Evolutionary conservation across 2,797 vertebrate species (phyloP), one percentile per base, ranked within the genome.

Genomic region (Arrhamphus sclerolepis): DNA sequence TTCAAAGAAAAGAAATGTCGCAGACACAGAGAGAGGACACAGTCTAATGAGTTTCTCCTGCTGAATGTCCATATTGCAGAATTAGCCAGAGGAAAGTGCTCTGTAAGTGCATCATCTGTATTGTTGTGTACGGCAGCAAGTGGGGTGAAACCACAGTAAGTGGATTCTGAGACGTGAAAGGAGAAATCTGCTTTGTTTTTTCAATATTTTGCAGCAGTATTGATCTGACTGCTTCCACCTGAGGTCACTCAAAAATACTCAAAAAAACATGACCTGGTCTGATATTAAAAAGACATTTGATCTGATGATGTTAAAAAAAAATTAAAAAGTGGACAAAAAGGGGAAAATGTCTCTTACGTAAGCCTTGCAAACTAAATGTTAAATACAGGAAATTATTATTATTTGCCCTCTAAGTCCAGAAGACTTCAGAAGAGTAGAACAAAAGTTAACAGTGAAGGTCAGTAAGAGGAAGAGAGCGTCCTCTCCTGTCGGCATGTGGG

Each of bases 21-120:
- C n/a, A n/a, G 40, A 47, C 16, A 51, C 13, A 59, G 19, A 42
- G 24, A 55, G 18, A n/a, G 53, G 62, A 57, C 51, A 54, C 49
- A 18, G 74, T 24, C 40, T 84, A 82, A 86, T 86, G 82, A 81
- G 66, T 72, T 59, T 54, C 62, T 55, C 20, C 43, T 14, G 51
- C 65, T 65, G 62, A 66, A 56, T 17, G n/a, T 80, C 69, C 75
- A 59, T 55, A 39, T 21, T 48, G 55, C 42, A 75, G 50, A 80
- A 87, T 82, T 78, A 78, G 77, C 53, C 42, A 0, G 29, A 39
- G 14, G 39, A 68, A 86, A 89, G 80, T 83, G 84, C 82, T 79
- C 62, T 56, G 56, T 81, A 63, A 89, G 78, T 85, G 85, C 81
- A 75, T 67, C 70, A 28, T 59, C 62, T 75, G 67, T 72, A 56